Base-by-base conservation (phyloP, 2,888 invertebrate genomes). In the Desoria tigrina region DNA sequence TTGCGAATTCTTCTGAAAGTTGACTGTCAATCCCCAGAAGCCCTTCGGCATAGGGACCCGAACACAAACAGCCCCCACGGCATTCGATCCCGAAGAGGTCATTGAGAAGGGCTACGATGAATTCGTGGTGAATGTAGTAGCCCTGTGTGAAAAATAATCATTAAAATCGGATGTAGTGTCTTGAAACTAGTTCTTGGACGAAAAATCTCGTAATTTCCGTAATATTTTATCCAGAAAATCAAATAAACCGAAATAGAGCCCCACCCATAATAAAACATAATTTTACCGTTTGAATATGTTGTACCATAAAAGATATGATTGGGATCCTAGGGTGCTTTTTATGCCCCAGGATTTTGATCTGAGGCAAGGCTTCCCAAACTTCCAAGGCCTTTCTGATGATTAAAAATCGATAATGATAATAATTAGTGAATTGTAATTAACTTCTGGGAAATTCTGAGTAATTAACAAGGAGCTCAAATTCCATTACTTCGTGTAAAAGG, bases 41-140 rank as follows among this genome's bases (percentile, higher is more conserved):
- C 4, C 32, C 24, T 80, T 91, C 88, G 1, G 90, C 91, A 78
- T 93, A 93, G 62, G 90, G 88, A 59, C 91, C 87, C 50, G 92
- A 90, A 80, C 92, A 92, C 37, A 88, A 87, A 68, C 79, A 79
- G 9, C 74, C 73, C 16, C 71, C 73, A 14, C 74, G 51, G 23
- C 68, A 67, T 81, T 94, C 94, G 60, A 94, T 90, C 0, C 94
- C 94, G 79, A 93, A 94, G 24, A 94, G 86, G 78, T 94, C 94
- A 78, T 94, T 94, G 50, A 94, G 84, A 21, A 94, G 85, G 11
- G 90, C 89, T 75, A 89, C 88, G 9, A 94, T 87, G 84, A 90
- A 88, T 81, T 92, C 93, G 80, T 94, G 92, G 79, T 94, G 94
- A 1, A 94, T 85, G 79, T 90, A 92, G n/a, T 89, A 77, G 3